Evolutionary conservation across 92 coral and sea anemone species (phyloP), one percentile per base, ranked within the genome.

Genomic region (Phenganax marumi): DNA sequence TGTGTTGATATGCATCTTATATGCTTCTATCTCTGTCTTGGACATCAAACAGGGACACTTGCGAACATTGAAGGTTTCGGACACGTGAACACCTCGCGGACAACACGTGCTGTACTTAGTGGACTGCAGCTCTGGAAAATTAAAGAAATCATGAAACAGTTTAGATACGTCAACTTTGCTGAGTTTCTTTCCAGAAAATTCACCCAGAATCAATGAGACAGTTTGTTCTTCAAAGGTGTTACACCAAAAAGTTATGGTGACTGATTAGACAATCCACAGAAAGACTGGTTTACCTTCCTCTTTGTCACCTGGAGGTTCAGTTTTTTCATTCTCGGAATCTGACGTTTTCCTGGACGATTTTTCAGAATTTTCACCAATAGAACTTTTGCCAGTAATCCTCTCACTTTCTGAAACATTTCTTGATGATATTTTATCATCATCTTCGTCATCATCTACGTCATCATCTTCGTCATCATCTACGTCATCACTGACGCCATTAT

Each of bases 401-500:
- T 33, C 43, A 33, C 43, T 33, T 33, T 33, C 43, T 33, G 43
- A 33, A 33, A 33, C 5, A 33, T 33, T 33, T 33, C 43, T 33
- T 33, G 43, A 33, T 33, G 43, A 33, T 33, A 33, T 33, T 33
- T 33, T 33, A 33, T 33, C 43, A 33, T 33, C 43, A 33, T 63
- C 83, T 13, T 53, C 64, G 12, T 83, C 73, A 71, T 43, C 77
- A 26, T 56, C 70, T 58, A 55, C 80, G 7, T 60, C 86, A 24
- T 62, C 84, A 77, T 55, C 85, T 18, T 75, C 80, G 14, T 71
- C 69, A 19, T 85, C 81, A 23, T 82, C 2, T 33, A 33, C 43
- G 43, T 5, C 43, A 1, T 73, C 84, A 22, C 65, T 78, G 10
- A 24, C 83, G 5, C 75, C 73, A 24, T 48, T 49, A 21, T 54